phyloP scores from a whole-genome alignment of 1,140 invertebrate species.

The Neomicropteryx cornuta region DNA sequence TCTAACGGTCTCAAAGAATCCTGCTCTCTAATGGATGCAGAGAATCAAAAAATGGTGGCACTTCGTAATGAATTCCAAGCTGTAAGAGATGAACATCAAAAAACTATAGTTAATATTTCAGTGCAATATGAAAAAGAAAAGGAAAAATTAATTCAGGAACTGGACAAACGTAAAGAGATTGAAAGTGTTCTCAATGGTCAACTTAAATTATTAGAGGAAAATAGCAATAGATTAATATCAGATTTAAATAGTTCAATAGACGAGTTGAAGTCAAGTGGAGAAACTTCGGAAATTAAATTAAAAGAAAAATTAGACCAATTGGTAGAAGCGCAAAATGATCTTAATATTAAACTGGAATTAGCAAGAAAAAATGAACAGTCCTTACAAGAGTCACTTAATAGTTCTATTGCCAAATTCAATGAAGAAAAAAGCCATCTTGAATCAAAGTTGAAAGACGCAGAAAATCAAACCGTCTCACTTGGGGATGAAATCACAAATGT shows the following conservation, averaged over 20 bases:
- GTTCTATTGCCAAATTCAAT: conserved; percentile 27
- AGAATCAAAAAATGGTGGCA: conserved; percentile 11
- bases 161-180: conserved; percentile 9
- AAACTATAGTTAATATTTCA: conserved; percentile 12
- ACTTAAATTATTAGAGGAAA: too few relatives aligned
- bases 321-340: conserved; percentile 35
- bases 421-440: conserved; percentile 27
- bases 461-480: conserved; percentile 19
- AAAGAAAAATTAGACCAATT: conserved; percentile 38
- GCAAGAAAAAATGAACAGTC: conserved; percentile 34
- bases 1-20: conserved; percentile 9
- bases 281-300: conserved; percentile 33
- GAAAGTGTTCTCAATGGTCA: too few relatives aligned
- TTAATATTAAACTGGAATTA: conserved; percentile 38
- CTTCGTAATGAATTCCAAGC: too few relatives aligned
- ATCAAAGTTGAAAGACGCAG: conserved; percentile 25
- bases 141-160: conserved; percentile 10
- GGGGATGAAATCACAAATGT: conserved; percentile 22
- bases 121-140: conserved; percentile 14
- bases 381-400: conserved; percentile 32
- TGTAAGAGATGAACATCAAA: conserved; percentile 11
- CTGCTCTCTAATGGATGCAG: conserved; percentile 8
- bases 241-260: conserved; percentile 3
- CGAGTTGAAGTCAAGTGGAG: conserved; percentile 17
- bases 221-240: too few relatives aligned